Evolutionary conservation across 2,113 vertebrate species (phyloP).

Genomic region (Pardalotus punctatus): DNA sequence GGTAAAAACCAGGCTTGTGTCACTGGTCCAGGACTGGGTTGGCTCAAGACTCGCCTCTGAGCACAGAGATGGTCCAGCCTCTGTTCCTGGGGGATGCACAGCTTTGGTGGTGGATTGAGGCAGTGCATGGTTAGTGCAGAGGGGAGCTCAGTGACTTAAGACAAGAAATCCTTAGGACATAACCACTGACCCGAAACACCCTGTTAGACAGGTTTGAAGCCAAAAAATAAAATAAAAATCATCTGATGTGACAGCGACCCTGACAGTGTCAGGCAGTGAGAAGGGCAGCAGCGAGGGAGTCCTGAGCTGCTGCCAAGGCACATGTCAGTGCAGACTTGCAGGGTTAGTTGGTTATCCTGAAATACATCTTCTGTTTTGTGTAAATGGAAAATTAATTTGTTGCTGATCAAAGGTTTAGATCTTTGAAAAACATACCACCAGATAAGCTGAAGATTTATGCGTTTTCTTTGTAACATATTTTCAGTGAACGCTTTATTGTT

Average conservation of each 20-base stretch:
- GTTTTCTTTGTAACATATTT: constrained; percentile 40
- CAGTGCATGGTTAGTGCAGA: neutral
- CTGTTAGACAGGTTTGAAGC: constrained; percentile 22
- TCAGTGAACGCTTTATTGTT: constrained; percentile 14
- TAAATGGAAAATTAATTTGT: constrained; percentile 73
- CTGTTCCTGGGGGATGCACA: neutral
- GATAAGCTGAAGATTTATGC: constrained; percentile 67
- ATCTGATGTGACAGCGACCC: neutral
- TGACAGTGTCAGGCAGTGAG: neutral
- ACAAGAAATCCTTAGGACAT: neutral
- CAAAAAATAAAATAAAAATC: constrained; percentile 42
- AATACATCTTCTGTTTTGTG: constrained; percentile 53
- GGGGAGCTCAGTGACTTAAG: neutral
- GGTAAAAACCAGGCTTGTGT: neutral
- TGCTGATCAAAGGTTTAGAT: constrained; percentile 59
- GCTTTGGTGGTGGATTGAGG: neutral
- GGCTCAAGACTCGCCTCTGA: neutral
- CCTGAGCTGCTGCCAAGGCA: constrained; percentile 32
- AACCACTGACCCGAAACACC: constrained; percentile 4
- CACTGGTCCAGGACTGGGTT: neutral
- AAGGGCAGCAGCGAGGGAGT: neutral
- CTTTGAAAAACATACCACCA: constrained; percentile 51
- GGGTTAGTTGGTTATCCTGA: constrained; percentile 55
- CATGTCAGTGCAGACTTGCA: constrained; percentile 2
- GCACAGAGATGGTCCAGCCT: neutral